phyloP scores from a whole-genome alignment of 2,113 vertebrate genomes.

The Heterochromis multidens region DNA sequence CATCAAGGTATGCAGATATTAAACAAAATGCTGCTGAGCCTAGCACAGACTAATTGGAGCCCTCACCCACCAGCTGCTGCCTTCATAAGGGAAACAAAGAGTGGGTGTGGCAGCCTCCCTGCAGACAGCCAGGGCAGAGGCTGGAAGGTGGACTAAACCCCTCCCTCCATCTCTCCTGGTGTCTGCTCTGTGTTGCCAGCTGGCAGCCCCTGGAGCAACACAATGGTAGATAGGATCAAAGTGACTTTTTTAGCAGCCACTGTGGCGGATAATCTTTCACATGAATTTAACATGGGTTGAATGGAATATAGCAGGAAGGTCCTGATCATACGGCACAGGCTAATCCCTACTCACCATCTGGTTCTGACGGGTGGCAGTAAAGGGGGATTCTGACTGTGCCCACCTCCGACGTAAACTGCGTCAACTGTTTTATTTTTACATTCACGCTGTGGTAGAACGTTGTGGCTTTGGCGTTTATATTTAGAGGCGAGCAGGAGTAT shows the following conservation, averaged over 20 bases:
- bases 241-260: constrained; percentile 66
- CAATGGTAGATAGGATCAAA: constrained; percentile 68
- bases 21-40: constrained; percentile 8
- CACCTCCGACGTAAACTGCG: constrained; percentile 27
- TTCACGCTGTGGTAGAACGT: constrained; percentile 31
- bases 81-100: constrained; percentile 62
- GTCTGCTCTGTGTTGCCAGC: constrained; percentile 55
- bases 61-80: constrained; percentile 68
- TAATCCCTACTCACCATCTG: constrained; percentile 76
- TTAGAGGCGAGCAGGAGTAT: constrained; percentile 57
- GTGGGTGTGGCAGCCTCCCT: constrained; percentile 60
- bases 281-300: constrained; percentile 68
- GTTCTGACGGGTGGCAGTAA: constrained; percentile 47
- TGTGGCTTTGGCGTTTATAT: constrained; percentile 66
- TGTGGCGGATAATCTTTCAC: constrained; percentile 69
- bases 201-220: constrained; percentile 58
- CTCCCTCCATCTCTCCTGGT: constrained; percentile 1
- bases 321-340: constrained; percentile 57
- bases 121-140: constrained; percentile 28
- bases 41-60: constrained; percentile 53
- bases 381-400: constrained; percentile 18
- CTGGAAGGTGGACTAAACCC: constrained; percentile 51
- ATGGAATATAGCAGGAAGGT: constrained; percentile 56
- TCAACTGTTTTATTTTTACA: constrained; percentile 59
- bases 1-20: background rate